Percentiles rank a stretch among this genome's conserved stretches.
Conservation (phyloP, 2,797 vertebrate genomes). For the Alosa sapidissima region DNA sequence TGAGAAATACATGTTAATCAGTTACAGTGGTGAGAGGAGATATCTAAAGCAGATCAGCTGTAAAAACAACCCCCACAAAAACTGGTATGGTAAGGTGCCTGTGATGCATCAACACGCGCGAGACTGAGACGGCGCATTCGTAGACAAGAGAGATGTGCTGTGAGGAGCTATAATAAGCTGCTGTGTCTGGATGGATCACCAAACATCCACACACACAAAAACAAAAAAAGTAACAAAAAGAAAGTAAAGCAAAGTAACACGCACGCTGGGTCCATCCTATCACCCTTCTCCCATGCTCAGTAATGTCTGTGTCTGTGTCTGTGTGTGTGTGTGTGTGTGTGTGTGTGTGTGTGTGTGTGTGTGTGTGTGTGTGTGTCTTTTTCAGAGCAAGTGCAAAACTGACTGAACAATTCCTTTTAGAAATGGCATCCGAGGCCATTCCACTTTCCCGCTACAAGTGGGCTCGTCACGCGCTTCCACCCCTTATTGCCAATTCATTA, state of each 20-base stretch:
- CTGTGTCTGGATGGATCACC: background rate
- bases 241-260: background rate
- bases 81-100: background rate
- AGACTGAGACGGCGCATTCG: background rate
- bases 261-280: background rate
- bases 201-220: background rate
- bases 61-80: background rate
- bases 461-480: background rate
- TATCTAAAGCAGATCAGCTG: background rate
- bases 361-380: background rate
- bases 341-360: background rate
- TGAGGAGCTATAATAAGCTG: background rate
- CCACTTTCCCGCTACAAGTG: background rate
- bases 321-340: background rate
- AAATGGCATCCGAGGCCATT: background rate
- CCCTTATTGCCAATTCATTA: conserved; percentile 13
- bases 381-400: background rate
- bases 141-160: background rate
- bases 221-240: background rate
- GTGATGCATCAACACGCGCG: background rate
- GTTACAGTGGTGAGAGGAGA: background rate
- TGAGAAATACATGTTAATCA: background rate
- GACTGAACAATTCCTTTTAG: background rate
- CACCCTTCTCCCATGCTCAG: background rate
- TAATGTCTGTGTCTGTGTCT: background rate